Percentiles rank a stretch among this genome's conserved stretches.
Evolutionary conservation across 2,113 vertebrate genomes (phyloP).

Genomic region (Malurus elegans): DNA sequence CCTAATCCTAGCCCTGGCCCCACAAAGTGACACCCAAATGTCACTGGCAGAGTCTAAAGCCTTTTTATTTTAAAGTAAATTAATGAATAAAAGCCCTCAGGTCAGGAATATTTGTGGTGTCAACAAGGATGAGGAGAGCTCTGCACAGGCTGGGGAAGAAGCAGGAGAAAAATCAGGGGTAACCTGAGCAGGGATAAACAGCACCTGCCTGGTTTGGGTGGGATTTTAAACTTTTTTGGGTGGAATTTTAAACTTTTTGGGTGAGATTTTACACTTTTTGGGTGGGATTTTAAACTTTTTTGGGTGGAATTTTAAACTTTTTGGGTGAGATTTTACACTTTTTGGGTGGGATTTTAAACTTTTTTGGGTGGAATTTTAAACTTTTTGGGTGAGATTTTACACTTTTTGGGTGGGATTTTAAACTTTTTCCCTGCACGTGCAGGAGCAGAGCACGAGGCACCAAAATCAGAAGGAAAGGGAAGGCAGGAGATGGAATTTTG

Average conservation of each 20-base stretch:
- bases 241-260: background rate
- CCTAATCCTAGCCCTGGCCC: too few species aligned
- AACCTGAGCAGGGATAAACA: background rate
- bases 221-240: background rate
- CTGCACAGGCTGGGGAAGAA: background rate
- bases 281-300: background rate
- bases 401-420: background rate
- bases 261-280: background rate
- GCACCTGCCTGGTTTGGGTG: fast-evolving
- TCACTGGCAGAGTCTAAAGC: fast-evolving
- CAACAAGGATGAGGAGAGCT: fast-evolving
- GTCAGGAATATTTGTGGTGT: background rate
- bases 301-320: background rate
- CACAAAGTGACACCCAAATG: fast-evolving
- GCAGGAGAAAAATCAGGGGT: background rate
- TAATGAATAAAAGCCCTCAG: background rate
- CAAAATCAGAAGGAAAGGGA: background rate
- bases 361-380: too few species aligned
- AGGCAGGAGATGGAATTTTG: background rate
- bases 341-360: background rate
- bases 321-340: background rate
- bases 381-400: background rate
- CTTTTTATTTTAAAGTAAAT: background rate
- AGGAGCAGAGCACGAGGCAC: too few species aligned
- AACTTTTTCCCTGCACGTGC: background rate